A percentile compares a stretch with the other conserved stretches of the same genome.
phyloP scores from a whole-genome alignment of 2,888 invertebrate species.

The Zygothrica quintamaculata region DNA sequence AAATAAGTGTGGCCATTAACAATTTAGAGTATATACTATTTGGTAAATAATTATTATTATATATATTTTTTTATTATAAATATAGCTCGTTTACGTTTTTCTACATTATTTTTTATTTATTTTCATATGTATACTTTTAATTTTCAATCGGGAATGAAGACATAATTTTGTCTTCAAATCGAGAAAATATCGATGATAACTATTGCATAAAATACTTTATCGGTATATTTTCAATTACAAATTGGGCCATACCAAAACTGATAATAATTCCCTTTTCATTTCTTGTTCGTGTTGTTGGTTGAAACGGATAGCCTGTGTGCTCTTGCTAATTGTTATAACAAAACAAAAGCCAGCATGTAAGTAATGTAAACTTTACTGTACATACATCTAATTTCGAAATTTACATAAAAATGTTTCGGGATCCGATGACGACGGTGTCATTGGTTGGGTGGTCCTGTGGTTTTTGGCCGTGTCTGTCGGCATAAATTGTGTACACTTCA shows the following conservation, averaged over 20 bases:
- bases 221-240: neutral
- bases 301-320: constrained; percentile 30
- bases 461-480: constrained; percentile 3
- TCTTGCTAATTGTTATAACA: constrained; percentile 25
- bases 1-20: too few species aligned
- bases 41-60: too few species aligned
- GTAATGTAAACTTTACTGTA: constrained; percentile 21
- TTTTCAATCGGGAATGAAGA: too few species aligned
- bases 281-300: constrained; percentile 47
- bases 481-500: constrained; percentile 16
- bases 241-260: neutral
- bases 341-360: constrained; percentile 34
- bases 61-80: too few species aligned
- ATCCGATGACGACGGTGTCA: constrained; percentile 18
- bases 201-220: too few species aligned
- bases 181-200: too few species aligned
- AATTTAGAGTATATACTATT: too few species aligned
- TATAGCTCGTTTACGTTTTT: too few species aligned
- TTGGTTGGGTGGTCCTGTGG: constrained; percentile 17
- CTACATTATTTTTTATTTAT: too few species aligned
- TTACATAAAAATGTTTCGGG: constrained; percentile 18
- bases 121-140: too few species aligned
- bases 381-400: constrained; percentile 7
- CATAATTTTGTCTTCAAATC: too few species aligned
- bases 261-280: constrained; percentile 33